Conservation (phyloP, 2,113 vertebrate species). For the Peucedramus taeniatus region DNA sequence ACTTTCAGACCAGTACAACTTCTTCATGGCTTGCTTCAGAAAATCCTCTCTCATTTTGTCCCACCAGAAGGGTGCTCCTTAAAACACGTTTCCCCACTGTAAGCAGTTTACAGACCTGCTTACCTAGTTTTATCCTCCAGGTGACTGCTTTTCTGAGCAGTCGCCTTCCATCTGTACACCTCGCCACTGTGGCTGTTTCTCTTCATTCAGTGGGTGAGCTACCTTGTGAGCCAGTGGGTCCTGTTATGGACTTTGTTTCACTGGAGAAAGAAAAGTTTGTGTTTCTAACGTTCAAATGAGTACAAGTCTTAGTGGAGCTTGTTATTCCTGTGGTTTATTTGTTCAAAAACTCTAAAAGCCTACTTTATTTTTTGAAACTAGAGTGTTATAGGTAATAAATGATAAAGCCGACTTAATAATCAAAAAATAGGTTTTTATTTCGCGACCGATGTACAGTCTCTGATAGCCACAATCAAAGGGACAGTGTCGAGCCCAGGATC, state of each 20-base stretch:
- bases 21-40: background rate
- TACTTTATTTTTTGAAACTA: background rate
- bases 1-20: background rate
- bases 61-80: background rate
- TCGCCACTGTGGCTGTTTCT: accelerated
- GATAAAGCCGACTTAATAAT: too few species aligned
- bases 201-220: background rate
- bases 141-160: background rate
- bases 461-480: too few species aligned
- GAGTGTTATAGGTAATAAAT: too few species aligned
- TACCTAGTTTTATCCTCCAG: background rate
- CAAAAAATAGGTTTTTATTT: too few species aligned
- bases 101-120: background rate
- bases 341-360: background rate
- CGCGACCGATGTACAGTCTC: too few species aligned
- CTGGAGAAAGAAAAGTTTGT: accelerated
- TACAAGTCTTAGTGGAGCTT: background rate
- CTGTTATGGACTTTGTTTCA: background rate
- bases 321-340: background rate
- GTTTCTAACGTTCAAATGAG: background rate
- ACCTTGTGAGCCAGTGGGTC: accelerated
- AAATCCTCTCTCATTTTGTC: background rate
- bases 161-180: accelerated
- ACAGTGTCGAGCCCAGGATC: too few species aligned
- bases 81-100: background rate